Base-by-base conservation (phyloP, 1,140 invertebrate species). In the Anastrepha ludens region DNA sequence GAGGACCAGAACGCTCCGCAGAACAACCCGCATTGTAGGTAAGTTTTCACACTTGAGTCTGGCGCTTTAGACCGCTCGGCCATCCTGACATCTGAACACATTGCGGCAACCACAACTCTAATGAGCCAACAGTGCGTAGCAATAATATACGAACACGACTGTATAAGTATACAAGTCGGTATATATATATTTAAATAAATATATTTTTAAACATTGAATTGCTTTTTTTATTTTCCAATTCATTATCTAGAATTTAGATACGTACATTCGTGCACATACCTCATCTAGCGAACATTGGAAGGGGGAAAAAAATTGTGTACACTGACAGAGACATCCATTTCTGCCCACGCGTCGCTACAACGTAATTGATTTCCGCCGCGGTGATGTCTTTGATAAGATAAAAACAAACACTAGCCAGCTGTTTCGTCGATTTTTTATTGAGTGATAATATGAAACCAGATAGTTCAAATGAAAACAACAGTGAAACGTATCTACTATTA, bases 1-100 rank as follows among this genome's bases (percentile, higher is more conserved):
- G 96, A 96, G 96, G 96, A 96, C 96, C 96, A 96, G 96, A 96
- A 96, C 92, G 91, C 95, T 95, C 94, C n/a, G n/a, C 0, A 29
- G 0, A n/a, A 50, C 20, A 87, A 74, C 62, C 74, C 55, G 20
- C 47, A 81, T 65, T 78, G 70, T 60, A 55, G 59, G 60, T 60
- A 87, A 87, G 87, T 87, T 87, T 2, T 50, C 11, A 87, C 87
- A 87, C 85, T 88, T 88, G 87, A 88, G 87, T 88, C 87, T 88
- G 87, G 94, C 94, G 94, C 94, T 94, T 95, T 95, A 95, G 94
- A 95, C 94, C 95, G 94, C 94, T 94, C 94, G 94, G 94, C 94
- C 94, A 94, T 94, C 94, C 94, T 95, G 94, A 94, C 94, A 93
- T 94, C 95, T 29, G 29, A 29, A 29, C 95, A 94, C 94, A 94